Evolutionary conservation across 2,888 invertebrate species (phyloP).

Genomic region (Cheiracanthium punctorium): DNA sequence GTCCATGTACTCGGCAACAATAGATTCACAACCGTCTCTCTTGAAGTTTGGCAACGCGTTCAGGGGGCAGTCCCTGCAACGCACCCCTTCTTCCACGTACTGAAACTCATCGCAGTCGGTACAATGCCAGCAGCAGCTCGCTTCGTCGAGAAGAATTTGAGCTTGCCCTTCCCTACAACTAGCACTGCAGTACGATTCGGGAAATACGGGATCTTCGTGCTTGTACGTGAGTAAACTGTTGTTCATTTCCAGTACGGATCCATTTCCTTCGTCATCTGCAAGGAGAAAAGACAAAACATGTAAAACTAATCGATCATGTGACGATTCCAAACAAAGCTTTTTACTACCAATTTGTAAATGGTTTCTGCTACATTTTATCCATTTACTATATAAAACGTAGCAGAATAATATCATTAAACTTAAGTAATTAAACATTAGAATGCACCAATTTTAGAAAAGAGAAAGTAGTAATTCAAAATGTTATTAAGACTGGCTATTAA

Average conservation of each 20-base stretch:
- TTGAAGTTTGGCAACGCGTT: conserved; percentile 75
- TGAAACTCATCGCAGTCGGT: conserved; percentile 77
- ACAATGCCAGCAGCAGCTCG: conserved; percentile 79
- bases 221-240: conserved; percentile 75
- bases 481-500: too few relatives aligned
- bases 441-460: too few relatives aligned
- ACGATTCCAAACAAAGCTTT: too few relatives aligned
- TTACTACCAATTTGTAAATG: too few relatives aligned
- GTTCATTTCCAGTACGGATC: conserved; percentile 75
- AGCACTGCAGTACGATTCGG: conserved; percentile 77
- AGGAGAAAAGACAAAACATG: too few relatives aligned
- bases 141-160: conserved; percentile 74
- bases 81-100: conserved; percentile 76
- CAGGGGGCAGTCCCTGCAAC: conserved; percentile 77
- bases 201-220: conserved; percentile 74
- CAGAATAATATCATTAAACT: too few relatives aligned
- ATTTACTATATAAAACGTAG: too few relatives aligned
- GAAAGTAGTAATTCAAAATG: too few relatives aligned
- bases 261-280: too few relatives aligned
- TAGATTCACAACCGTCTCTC: conserved; percentile 76
- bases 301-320: too few relatives aligned
- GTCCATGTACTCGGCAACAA: conserved; percentile 78
- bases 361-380: too few relatives aligned
- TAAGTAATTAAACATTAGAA: too few relatives aligned
- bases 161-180: conserved; percentile 75